Percentiles rank a stretch among this genome's conserved stretches.
These are phyloP conservation scores for Holacanthus passer DNA, from an alignment of 2,113 vertebrate genomes.

Conservation along the genomic window DNA sequence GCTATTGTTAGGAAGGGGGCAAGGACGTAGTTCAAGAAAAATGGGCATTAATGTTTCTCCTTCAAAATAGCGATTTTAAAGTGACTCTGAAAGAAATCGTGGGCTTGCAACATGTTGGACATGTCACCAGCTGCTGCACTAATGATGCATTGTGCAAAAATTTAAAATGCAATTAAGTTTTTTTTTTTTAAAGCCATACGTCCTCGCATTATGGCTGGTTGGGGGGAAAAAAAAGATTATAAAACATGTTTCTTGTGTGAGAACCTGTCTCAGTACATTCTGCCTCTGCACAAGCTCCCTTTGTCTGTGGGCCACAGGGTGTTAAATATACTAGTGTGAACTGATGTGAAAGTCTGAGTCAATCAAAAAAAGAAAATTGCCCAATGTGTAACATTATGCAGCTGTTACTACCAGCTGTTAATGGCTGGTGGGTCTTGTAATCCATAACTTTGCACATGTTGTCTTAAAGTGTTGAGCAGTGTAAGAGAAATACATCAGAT, in stretches of 20 bases:
- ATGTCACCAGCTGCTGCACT: constrained; percentile 1
- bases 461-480: background rate
- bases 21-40: constrained; percentile 33
- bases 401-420: constrained; percentile 16
- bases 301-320: constrained; percentile 15
- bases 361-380: background rate
- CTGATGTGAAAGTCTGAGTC: constrained; percentile 20
- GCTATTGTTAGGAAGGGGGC: constrained; percentile 12
- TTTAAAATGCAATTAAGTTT: constrained; percentile 5
- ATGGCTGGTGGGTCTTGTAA: constrained; percentile 20
- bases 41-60: constrained; percentile 35
- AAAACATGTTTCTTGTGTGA: background rate
- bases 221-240: background rate
- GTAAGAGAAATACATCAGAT: background rate
- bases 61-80: constrained; percentile 35
- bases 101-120: constrained; percentile 5
- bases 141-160: constrained; percentile 11
- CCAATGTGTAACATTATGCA: constrained; percentile 27
- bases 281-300: background rate
- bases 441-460: constrained; percentile 2
- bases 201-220: background rate
- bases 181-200: background rate
- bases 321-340: constrained; percentile 21
- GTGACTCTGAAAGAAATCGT: constrained; percentile 23
- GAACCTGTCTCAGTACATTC: background rate